Conservation (phyloP, 2,113 vertebrate genomes). For the Amblyornis subalaris region DNA sequence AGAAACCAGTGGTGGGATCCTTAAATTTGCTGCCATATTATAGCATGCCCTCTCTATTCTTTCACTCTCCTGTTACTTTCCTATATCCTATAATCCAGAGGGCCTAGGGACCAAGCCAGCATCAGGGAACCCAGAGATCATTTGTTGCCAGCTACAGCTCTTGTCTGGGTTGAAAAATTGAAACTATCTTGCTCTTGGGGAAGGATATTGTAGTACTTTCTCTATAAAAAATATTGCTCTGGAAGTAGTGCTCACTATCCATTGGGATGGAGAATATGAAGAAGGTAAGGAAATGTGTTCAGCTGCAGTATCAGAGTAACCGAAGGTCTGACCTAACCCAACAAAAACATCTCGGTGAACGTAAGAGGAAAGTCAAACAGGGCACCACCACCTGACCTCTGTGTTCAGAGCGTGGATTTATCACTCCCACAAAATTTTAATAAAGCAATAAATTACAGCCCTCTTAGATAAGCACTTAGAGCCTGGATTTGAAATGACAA, state of each 20-base stretch:
- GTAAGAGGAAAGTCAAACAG: not conserved
- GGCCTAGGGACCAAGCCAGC: not conserved
- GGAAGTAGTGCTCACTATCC: not conserved
- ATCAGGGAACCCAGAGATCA: not conserved
- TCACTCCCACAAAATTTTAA: constrained; percentile 56
- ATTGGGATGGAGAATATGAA: not conserved
- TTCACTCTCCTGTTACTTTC: not conserved
- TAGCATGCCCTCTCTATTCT: not conserved
- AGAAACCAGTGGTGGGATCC: not conserved
- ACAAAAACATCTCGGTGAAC: not conserved
- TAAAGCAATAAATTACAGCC: constrained; percentile 50
- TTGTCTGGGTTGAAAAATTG: not conserved
- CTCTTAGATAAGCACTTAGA: constrained; percentile 36
- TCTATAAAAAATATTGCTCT: not conserved
- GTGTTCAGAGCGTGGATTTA: constrained; percentile 28
- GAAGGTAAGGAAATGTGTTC: not conserved
- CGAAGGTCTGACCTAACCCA: not conserved
- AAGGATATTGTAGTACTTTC: not conserved
- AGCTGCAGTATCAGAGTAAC: not conserved
- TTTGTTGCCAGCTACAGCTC: not conserved
- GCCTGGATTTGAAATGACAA: constrained; percentile 38
- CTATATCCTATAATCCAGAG: not conserved
- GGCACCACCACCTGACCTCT: not conserved
- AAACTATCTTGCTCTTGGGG: not conserved
- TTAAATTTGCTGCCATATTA: not conserved